Evolutionary conservation across 2,113 vertebrate genomes (phyloP).

Genomic region (Oryzias melastigma): DNA sequence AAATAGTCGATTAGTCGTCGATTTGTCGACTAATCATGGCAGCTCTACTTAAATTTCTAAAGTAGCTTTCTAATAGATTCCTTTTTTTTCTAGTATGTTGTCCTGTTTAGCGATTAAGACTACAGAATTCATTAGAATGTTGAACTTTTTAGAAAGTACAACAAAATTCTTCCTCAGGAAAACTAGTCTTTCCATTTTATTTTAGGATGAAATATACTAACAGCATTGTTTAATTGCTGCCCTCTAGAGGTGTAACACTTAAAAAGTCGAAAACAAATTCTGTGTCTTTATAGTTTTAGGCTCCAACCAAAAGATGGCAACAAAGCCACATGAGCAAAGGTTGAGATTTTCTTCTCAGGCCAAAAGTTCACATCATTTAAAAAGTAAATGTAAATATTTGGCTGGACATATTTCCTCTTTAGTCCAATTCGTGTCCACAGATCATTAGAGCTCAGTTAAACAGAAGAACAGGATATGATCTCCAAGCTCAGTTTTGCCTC

Average conservation of each 20-base stretch:
- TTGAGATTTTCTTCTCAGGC: neutral
- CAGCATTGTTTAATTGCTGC: constrained; percentile 26
- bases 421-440: constrained; percentile 27
- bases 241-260: constrained; percentile 30
- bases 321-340: constrained; percentile 33
- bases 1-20: no score
- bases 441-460: constrained; percentile 36
- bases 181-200: no score
- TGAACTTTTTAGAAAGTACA: no score
- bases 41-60: no score
- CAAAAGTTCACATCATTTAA: constrained; percentile 18
- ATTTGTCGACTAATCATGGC: no score
- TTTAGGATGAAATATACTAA: neutral
- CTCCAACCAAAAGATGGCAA: constrained; percentile 42
- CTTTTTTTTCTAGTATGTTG: no score
- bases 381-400: constrained; percentile 22
- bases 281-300: neutral
- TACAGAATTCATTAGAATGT: no score
- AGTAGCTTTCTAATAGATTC: no score
- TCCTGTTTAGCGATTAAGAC: no score
- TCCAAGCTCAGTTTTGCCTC: constrained; percentile 24
- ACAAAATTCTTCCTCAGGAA: no score
- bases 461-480: constrained; percentile 5
- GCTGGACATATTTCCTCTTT: neutral
- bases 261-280: neutral